A percentile compares a stretch with the other conserved stretches of the same genome.
phyloP scores from a whole-genome alignment of 2,888 invertebrate species.

The Nemurella pictetii region DNA sequence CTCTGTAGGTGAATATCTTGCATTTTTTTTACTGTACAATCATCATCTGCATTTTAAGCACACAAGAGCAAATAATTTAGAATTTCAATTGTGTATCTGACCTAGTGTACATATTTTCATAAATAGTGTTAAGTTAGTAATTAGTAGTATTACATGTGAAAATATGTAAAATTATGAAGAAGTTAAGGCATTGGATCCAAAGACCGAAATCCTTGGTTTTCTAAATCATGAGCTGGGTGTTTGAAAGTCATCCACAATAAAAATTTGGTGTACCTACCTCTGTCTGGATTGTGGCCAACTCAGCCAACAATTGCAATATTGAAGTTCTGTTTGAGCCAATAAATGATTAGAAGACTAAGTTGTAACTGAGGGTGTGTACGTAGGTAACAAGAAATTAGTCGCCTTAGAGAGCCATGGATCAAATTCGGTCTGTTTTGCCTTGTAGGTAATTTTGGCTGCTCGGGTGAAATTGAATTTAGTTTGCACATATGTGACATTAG shows the following conservation, averaged over 20 bases:
- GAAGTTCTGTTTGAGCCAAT: background rate
- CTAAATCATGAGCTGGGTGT: background rate
- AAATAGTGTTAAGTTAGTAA: constrained; percentile 9
- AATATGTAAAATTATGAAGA: background rate
- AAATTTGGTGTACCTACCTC: background rate
- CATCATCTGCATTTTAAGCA: background rate
- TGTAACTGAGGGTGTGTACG: background rate
- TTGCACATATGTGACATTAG: too few species aligned
- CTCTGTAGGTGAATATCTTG: background rate
- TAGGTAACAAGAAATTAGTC: too few species aligned
- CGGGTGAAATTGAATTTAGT: too few species aligned
- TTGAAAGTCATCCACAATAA: background rate
- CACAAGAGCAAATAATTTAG: background rate
- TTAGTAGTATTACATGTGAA: background rate
- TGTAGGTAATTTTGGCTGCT: too few species aligned
- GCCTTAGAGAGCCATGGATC: too few species aligned
- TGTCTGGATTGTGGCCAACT: too few species aligned
- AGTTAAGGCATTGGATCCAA: background rate
- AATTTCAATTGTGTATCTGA: background rate
- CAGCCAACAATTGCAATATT: too few species aligned
- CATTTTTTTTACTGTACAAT: background rate
- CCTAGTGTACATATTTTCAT: constrained; percentile 27
- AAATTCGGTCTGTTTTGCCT: too few species aligned
- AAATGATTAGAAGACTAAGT: background rate
- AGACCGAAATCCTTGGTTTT: background rate